Conservation (phyloP, 2,797 vertebrate genomes). For the Lycodopsis pacificus region DNA sequence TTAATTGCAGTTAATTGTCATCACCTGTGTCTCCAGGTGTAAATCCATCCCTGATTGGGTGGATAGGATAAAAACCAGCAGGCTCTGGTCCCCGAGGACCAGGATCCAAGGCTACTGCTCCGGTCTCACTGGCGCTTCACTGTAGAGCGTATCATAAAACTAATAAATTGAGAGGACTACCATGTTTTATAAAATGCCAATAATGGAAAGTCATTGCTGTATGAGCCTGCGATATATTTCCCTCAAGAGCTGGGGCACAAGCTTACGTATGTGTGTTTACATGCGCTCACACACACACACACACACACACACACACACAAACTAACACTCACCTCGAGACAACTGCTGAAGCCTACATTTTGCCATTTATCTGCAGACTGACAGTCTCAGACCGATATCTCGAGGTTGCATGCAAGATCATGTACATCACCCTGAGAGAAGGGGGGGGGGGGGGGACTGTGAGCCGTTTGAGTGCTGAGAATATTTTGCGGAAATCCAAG, state of each 20-base stretch:
- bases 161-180: conserved; percentile 44
- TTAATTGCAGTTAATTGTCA: conserved; percentile 57
- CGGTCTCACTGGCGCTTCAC: conserved; percentile 21
- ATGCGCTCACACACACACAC: conserved; percentile 14
- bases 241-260: conserved; percentile 45
- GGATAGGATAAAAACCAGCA: conserved; percentile 31
- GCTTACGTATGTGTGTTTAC: conserved; percentile 65
- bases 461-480: conserved; percentile 42
- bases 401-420: conserved; percentile 65
- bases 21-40: conserved; percentile 46
- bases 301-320: not conserved
- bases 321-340: conserved; percentile 9
- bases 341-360: conserved; percentile 70
- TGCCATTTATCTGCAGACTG: conserved; percentile 64
- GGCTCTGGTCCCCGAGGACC: conserved; percentile 17
- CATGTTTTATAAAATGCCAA: conserved; percentile 57
- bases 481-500: conserved; percentile 37
- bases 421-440: conserved; percentile 53
- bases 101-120: conserved; percentile 49
- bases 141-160: conserved; percentile 46
- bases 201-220: conserved; percentile 70
- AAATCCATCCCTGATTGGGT: conserved; percentile 39
- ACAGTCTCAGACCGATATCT: conserved; percentile 62
- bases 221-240: conserved; percentile 63
- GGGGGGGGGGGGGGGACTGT: conserved; percentile 10